These are phyloP conservation scores for Silurus aristotelis DNA, from an alignment of 2,797 vertebrate species.

Conservation along the genomic window DNA sequence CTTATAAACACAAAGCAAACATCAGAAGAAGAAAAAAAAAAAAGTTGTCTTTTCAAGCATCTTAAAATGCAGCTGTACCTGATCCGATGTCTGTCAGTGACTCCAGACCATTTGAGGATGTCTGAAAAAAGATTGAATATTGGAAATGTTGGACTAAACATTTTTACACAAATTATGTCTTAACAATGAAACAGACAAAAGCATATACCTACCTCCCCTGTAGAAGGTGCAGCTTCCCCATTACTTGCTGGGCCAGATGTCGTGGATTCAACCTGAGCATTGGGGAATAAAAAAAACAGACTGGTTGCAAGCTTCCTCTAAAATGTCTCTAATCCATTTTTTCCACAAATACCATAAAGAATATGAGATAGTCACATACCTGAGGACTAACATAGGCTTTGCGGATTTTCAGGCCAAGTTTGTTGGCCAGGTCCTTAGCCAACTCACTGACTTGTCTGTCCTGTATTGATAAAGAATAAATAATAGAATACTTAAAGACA, in stretches of 20 bases:
- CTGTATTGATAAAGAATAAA: conserved; percentile 65
- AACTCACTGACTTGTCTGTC: conserved; percentile 91
- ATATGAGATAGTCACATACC: conserved; percentile 62
- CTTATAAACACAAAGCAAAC: neutral
- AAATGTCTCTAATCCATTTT: neutral
- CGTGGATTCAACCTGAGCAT: conserved; percentile 65
- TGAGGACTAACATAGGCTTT: conserved; percentile 95
- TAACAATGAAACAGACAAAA: neutral
- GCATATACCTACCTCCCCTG: conserved; percentile 70
- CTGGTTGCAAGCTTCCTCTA: neutral
- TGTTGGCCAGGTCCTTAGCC: conserved; percentile 93
- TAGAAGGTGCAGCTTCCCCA: conserved; percentile 68
- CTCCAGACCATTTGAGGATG: conserved; percentile 85
- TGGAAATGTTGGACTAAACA: neutral
- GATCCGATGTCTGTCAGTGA: conserved; percentile 91
- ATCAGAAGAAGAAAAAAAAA: no score
- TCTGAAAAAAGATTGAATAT: conserved; percentile 65
- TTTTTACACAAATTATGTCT: neutral
- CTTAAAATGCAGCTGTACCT: conserved; percentile 73
- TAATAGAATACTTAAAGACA: neutral
- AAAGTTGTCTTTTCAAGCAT: neutral
- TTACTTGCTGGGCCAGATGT: conserved; percentile 69
- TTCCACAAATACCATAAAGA: neutral
- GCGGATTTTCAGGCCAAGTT: conserved; percentile 89
- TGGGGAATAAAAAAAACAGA: neutral